phyloP scores from a whole-genome alignment of 2,797 vertebrate genomes.

The Pantherophis alleghaniensis region DNA sequence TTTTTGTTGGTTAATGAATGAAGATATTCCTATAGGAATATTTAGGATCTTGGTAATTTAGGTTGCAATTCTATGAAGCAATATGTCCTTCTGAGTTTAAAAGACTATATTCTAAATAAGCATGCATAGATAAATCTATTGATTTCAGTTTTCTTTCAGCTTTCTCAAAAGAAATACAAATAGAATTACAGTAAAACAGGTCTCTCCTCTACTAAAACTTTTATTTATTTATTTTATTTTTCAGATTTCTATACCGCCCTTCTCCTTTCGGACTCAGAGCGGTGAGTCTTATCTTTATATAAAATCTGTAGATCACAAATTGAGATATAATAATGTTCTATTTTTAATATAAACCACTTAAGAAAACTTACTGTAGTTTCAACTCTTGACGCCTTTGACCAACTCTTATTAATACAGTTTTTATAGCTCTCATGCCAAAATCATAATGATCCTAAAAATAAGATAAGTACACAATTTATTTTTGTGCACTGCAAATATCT shows the following conservation, averaged over 20 bases:
- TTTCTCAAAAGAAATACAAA: not conserved
- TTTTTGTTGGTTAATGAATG: not conserved
- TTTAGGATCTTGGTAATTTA: not conserved
- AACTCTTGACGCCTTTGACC: slow-evolving; percentile 62
- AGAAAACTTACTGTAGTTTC: slow-evolving; percentile 60
- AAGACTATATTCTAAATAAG: no score
- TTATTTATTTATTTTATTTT: no score
- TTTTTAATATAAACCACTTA: not conserved
- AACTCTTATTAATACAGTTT: slow-evolving; percentile 65
- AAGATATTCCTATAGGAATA: not conserved
- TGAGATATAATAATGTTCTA: not conserved
- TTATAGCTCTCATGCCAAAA: slow-evolving; percentile 72
- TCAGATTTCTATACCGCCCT: no score
- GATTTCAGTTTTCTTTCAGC: not conserved
- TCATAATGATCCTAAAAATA: slow-evolving; percentile 70
- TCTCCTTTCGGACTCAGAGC: no score
- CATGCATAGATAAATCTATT: not conserved
- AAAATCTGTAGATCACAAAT: not conserved
- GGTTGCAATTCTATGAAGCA: not conserved
- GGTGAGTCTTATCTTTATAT: not conserved
- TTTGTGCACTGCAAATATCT: not conserved
- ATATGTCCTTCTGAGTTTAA: not conserved
- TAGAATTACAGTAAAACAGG: not conserved
- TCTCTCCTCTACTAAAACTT: not conserved
- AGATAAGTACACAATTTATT: not conserved